phyloP scores from a whole-genome alignment of 2,113 vertebrate species.

The Ia io region DNA sequence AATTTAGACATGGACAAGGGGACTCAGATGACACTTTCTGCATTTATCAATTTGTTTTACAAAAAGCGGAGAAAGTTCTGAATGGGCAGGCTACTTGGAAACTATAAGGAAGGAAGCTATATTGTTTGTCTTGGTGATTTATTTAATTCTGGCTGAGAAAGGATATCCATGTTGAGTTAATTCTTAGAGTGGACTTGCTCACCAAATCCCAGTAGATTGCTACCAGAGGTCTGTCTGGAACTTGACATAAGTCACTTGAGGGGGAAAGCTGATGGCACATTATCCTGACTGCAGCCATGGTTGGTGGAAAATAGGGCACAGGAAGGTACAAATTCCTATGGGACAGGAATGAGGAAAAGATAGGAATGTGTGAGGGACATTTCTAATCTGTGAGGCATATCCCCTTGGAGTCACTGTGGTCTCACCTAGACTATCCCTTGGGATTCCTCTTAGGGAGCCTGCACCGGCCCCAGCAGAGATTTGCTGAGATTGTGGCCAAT shows the following conservation, averaged over 20 bases:
- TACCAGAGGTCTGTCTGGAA: background rate
- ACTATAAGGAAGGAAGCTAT: background rate
- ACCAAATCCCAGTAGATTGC: background rate
- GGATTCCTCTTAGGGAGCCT: background rate
- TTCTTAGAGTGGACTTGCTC: background rate
- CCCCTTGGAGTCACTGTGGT: background rate
- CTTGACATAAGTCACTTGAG: background rate
- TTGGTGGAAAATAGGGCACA: background rate
- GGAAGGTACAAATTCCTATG: background rate
- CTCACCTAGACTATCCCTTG: background rate
- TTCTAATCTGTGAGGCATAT: background rate
- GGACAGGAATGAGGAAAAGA: background rate
- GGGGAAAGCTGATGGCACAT: background rate
- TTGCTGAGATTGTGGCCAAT: background rate
- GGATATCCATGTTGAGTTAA: background rate
- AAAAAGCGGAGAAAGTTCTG: background rate
- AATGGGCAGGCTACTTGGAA: background rate
- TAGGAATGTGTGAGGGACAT: background rate
- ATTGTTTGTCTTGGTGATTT: background rate
- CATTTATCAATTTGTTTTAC: background rate
- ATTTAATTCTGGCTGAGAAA: background rate
- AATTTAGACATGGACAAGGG: background rate
- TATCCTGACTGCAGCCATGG: background rate
- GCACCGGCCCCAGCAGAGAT: background rate
- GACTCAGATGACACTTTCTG: background rate